A percentile compares a stretch with the other conserved stretches of the same genome.
These are phyloP conservation scores for Tetragonula carbonaria DNA, from an alignment of 2,888 invertebrate genomes.

Conservation along the genomic window DNA sequence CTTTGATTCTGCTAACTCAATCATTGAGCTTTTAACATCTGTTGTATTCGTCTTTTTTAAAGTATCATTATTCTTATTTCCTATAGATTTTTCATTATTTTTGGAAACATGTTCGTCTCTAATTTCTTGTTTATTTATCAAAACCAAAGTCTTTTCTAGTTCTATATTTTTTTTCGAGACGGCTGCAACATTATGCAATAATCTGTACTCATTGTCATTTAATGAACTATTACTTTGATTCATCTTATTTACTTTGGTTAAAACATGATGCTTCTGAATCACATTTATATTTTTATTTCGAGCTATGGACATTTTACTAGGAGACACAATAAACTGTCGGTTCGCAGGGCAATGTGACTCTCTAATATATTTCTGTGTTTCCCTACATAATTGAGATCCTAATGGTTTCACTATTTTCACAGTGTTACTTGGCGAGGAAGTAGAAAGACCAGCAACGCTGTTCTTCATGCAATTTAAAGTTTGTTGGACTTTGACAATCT, in stretches of 20 bases:
- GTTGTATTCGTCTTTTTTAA: not conserved
- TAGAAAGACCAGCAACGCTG: not conserved
- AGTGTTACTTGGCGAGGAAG: not conserved
- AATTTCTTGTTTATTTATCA: not conserved
- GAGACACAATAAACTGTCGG: not conserved
- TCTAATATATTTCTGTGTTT: not conserved
- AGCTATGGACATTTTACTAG: not conserved
- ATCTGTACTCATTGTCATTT: not conserved
- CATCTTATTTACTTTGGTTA: not conserved
- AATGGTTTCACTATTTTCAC: not conserved
- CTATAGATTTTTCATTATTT: not conserved
- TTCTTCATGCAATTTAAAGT: not conserved
- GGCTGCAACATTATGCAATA: not conserved
- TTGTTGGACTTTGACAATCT: conserved; percentile 55
- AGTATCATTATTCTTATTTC: not conserved
- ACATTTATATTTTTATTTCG: not conserved
- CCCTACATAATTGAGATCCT: not conserved
- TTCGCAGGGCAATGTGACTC: not conserved
- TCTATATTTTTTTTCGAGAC: not conserved
- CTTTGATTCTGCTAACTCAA: conserved; percentile 24
- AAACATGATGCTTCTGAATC: not conserved
- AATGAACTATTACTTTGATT: not conserved
- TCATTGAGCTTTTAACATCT: not conserved
- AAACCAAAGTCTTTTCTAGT: not conserved
- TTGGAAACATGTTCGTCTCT: not conserved